Conservation (phyloP, 2,797 vertebrate species). For the Smutsia temminckii region DNA sequence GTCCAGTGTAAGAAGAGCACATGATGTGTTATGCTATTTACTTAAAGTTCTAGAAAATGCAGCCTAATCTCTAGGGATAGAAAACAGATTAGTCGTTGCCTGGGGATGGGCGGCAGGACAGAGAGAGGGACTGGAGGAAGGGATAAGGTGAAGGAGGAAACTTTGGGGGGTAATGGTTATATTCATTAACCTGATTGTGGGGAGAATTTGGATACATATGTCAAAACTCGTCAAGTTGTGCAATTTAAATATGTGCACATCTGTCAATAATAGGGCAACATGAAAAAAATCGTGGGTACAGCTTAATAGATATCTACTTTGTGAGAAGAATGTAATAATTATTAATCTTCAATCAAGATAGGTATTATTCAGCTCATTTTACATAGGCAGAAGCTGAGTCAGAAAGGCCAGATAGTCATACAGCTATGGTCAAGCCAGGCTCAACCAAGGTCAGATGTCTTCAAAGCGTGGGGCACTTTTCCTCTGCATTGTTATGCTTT, state of each 20-base stretch:
- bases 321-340: not conserved
- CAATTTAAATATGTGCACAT: not conserved
- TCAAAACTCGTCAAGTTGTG: not conserved
- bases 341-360: not conserved
- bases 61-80: not conserved
- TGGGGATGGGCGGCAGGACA: not conserved
- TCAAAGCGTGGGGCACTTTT: not conserved
- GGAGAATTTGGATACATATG: not conserved
- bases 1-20: not conserved
- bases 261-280: not conserved
- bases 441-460: not conserved
- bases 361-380: not conserved
- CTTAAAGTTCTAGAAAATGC: constrained; percentile 6
- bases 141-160: not conserved
- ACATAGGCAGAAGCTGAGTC: not conserved
- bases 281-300: not conserved
- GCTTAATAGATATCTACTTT: not conserved
- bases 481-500: not conserved
- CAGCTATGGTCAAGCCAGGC: not conserved
- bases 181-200: not conserved
- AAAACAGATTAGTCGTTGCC: not conserved
- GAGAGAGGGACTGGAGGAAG: not conserved
- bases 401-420: not conserved
- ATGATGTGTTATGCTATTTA: not conserved
- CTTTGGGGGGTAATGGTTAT: not conserved